Evolutionary conservation across 2,113 vertebrate species (phyloP), one percentile per base, ranked within the genome.

Genomic region (Periophthalmodon schlosseri): DNA sequence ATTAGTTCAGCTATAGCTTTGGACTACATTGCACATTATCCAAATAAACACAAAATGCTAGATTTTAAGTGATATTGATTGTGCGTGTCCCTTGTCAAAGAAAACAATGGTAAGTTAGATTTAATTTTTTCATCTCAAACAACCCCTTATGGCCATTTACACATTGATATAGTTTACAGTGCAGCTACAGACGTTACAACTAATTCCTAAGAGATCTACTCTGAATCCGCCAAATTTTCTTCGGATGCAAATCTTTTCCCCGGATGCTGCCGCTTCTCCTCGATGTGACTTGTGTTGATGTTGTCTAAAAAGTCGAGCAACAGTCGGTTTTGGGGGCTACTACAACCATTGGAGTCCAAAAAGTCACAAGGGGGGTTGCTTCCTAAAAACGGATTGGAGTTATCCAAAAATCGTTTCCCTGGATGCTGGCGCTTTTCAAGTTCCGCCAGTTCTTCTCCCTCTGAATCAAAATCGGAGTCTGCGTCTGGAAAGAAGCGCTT

Each of bases 221-320:
- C 88, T 70, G 88, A 86, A 36, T 85, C 91, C 77, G 83, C 84
- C 66, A 85, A 73, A 65, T 94, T 92, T n/a, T 91, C 90, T 61
- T 92, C 92, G 73, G 86, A 76, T 13, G 87, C 87, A 34, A 90
- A 89, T 79, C 95, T 93, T 85, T 94, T 94, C 6, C 96, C 96
- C 3, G 96, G 96, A 67, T 97, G 96, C 80, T 96, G 96, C 44
- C 93, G 91, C 90, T 98, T 97, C 91, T 95, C 92, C 78, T 94
- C 94, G 9, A 73, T 75, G 12, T 87, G 91, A 21, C 79, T 92
- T 83, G 88, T 92, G 85, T 87, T 93, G 57, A 93, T 80, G 63
- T 93, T 89, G 83, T 92, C 91, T 80, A 95, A 87, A 83, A 97
- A 89, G 85, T 95, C 92, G 65, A 96, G 87, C 79, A 98, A 82